Evolutionary conservation across 1,140 invertebrate genomes (phyloP), one percentile per base, ranked within the genome.

Genomic region (Carcinoscorpius rotundicauda): DNA sequence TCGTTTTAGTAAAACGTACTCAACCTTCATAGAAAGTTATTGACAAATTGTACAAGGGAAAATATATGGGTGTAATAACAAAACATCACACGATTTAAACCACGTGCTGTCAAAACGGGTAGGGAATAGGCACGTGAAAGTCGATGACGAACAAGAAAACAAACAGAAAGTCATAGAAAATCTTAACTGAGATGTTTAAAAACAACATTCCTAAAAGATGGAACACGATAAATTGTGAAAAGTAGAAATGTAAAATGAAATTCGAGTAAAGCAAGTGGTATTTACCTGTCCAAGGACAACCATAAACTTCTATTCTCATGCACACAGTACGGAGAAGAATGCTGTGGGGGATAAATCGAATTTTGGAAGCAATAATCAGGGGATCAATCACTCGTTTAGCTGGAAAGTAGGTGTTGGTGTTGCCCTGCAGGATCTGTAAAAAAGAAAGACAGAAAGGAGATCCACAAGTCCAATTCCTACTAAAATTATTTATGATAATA

Each of bases 341-440:
- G 72, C 87, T 89, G 79, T 89, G 89, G 6, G 91, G 91, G 52
- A 93, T 79, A 73, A 93, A 85, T 50, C 90, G 84, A 50, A 93
- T 81, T 74, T 85, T 84, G 60, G 82, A 85, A 4, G 88, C 88
- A 57, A 88, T 81, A 64, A 91, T 83, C 49, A 89, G 86, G 9
- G 68, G 68, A 66, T 88, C 84, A 68, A 94, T 77, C 60, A 83
- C 81, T 73, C 88, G 84, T 69, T 86, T 84, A 63, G 86, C 85
- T 67, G 87, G 85, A 56, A 87, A 81, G 73, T 89, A 89, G 6
- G 89, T 90, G 76, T 93, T 91, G 9, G 80, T 84, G 76, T 93
- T 93, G 48, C 86, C 90, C 4, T 81, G 75, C 59, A 93, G 80
- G 62, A 90, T 83, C 89, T 91, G 81, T 8, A 71, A 71, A 62